These are phyloP conservation scores for Australoheros facetus DNA, from an alignment of 2,797 vertebrate genomes.

Conservation along the genomic window DNA sequence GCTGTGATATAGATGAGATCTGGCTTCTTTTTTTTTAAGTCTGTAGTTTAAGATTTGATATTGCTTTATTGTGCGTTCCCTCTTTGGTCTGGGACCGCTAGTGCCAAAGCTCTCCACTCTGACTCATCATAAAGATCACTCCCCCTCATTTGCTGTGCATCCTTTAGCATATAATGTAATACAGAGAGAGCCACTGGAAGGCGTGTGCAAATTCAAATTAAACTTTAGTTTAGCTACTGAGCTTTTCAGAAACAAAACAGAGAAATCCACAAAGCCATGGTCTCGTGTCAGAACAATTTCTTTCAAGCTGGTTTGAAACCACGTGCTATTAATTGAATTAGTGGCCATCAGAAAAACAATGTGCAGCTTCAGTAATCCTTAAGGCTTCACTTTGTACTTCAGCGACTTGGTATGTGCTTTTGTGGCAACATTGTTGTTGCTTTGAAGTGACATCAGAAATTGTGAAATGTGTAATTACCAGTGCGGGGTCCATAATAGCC, in stretches of 20 bases:
- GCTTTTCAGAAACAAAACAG: conserved; percentile 43
- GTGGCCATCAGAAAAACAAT: conserved; percentile 75
- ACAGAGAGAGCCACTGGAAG: conserved; percentile 14
- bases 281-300: conserved; percentile 50
- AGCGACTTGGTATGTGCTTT: conserved; percentile 43
- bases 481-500: conserved; percentile 72
- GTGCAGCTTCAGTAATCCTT: conserved; percentile 73
- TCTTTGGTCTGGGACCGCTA: conserved; percentile 24
- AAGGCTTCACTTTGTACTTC: conserved; percentile 72
- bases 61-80: conserved; percentile 28
- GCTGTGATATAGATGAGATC: conserved; percentile 47
- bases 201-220: conserved; percentile 4
- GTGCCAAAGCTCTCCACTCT: conserved; percentile 30
- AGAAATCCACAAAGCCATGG: conserved; percentile 41
- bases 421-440: conserved; percentile 68
- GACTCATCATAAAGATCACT: conserved; percentile 51
- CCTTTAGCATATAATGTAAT: conserved; percentile 31
- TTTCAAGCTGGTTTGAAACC: conserved; percentile 72
- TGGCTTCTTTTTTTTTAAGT: conserved; percentile 21
- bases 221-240: conserved; percentile 43
- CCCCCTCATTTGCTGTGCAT: conserved; percentile 43
- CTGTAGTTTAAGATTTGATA: conserved; percentile 18
- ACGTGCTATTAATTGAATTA: conserved; percentile 80
- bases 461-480: conserved; percentile 80
- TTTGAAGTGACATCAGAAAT: conserved; percentile 82